Evolutionary conservation across 2,888 invertebrate genomes (phyloP).

Genomic region (Tenthredo distinguenda): DNA sequence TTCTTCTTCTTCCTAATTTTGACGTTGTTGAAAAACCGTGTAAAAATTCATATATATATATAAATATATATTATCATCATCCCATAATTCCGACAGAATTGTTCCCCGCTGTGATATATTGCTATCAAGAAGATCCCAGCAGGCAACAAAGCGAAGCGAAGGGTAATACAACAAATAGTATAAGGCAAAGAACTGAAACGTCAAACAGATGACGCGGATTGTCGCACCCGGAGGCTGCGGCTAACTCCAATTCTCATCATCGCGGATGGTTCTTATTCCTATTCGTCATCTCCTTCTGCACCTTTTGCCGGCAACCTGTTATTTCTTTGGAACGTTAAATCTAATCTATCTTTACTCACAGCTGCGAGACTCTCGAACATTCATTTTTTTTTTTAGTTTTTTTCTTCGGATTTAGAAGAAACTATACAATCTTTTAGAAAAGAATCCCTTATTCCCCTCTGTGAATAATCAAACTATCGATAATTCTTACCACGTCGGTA

Average conservation of each 20-base stretch:
- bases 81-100: background rate
- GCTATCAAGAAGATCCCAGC: background rate
- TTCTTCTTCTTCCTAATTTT: no score
- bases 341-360: constrained; percentile 8
- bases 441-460: no score
- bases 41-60: no score
- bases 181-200: constrained; percentile 64
- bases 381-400: background rate
- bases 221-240: background rate
- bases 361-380: background rate
- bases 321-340: constrained; percentile 1
- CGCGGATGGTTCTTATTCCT: background rate
- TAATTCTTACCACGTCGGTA: constrained; percentile 72
- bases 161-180: constrained; percentile 48
- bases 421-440: no score
- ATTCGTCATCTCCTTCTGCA: constrained; percentile 19
- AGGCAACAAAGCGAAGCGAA: constrained; percentile 18
- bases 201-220: constrained; percentile 69
- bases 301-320: background rate
- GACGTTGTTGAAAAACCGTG: no score
- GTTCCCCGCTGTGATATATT: background rate
- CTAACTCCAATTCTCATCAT: constrained; percentile 29
- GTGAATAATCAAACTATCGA: background rate
- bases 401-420: no score
- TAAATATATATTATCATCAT: no score